A percentile compares a stretch with the other conserved stretches of the same genome.
Conservation (phyloP, 2,888 invertebrate genomes). For the Cerastoderma edule region DNA sequence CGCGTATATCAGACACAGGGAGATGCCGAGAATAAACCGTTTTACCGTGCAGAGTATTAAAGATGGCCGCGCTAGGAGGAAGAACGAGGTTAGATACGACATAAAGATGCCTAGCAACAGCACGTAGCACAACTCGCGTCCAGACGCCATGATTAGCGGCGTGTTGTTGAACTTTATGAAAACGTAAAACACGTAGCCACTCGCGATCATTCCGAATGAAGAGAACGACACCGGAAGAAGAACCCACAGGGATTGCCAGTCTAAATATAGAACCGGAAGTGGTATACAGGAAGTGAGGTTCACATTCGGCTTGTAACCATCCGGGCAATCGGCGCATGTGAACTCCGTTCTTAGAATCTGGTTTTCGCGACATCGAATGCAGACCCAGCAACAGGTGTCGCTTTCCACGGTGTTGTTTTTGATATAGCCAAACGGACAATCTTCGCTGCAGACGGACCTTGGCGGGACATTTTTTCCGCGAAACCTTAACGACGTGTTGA, state of each 20-base stretch:
- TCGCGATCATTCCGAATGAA: constrained; percentile 87
- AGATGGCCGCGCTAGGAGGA: constrained; percentile 89
- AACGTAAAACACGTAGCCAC: constrained; percentile 87
- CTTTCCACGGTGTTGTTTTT: constrained; percentile 82
- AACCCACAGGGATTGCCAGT: constrained; percentile 88
- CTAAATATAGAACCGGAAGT: constrained; percentile 86
- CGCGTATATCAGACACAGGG: constrained; percentile 90
- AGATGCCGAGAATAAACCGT: constrained; percentile 88
- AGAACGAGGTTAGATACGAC: constrained; percentile 89
- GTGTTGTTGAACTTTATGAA: constrained; percentile 88
- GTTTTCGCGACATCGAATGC: constrained; percentile 88
- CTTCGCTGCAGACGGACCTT: constrained; percentile 87
- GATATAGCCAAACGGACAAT: constrained; percentile 86
- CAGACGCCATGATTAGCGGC: constrained; percentile 91
- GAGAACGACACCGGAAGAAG: constrained; percentile 88
- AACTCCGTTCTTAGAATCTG: constrained; percentile 83
- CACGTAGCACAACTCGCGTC: constrained; percentile 91
- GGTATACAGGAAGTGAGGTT: constrained; percentile 85
- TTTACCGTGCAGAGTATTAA: constrained; percentile 88
- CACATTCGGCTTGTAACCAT: constrained; percentile 87
- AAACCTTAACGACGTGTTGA: constrained; percentile 72
- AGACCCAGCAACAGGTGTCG: constrained; percentile 89
- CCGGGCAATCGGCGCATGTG: constrained; percentile 86
- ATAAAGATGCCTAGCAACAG: constrained; percentile 88
- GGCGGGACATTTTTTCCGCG: constrained; percentile 83